phyloP scores from a whole-genome alignment of 2,888 invertebrate genomes.

The Scaptomyza parva region DNA sequence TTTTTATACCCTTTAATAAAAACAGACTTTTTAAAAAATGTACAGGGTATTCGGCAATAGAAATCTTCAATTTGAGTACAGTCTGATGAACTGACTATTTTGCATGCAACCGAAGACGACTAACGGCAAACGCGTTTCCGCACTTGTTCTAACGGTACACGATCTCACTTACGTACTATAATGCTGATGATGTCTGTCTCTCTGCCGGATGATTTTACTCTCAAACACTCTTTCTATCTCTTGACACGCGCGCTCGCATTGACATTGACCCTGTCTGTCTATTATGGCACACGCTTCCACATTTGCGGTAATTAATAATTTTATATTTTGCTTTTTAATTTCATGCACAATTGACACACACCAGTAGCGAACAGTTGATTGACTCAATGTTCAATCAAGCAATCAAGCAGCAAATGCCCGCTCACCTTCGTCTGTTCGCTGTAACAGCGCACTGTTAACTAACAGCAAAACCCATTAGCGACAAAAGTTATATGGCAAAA shows the following conservation, averaged over 20 bases:
- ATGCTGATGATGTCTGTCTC: neutral
- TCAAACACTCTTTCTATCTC: neutral
- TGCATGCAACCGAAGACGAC: slow-evolving; percentile 42
- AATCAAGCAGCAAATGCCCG: slow-evolving; percentile 1
- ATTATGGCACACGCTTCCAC: neutral
- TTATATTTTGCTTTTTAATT: neutral
- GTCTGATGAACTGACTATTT: slow-evolving; percentile 45
- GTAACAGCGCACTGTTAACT: slow-evolving; percentile 56
- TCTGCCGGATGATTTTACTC: neutral
- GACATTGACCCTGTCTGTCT: slow-evolving; percentile 28
- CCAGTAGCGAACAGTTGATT: slow-evolving; percentile 11
- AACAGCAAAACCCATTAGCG: slow-evolving; percentile 17
- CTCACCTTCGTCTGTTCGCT: slow-evolving; percentile 37
- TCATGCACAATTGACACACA: slow-evolving; percentile 1
- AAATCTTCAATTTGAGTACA: slow-evolving; percentile 37
- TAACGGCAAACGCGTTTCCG: slow-evolving; percentile 70
- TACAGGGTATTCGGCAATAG: slow-evolving; percentile 10
- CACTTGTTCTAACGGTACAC: slow-evolving; percentile 69
- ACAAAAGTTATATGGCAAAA: slow-evolving; percentile 45
- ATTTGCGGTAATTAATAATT: slow-evolving; percentile 16
- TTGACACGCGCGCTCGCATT: slow-evolving; percentile 32
- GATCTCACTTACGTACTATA: slow-evolving; percentile 4
- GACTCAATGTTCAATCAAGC: slow-evolving; percentile 17
- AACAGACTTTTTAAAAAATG: neutral
- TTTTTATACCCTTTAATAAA: neutral